Evolutionary conservation across 92 coral and sea anemone species (phyloP).

Genomic region (Isaurus tuberculatus): DNA sequence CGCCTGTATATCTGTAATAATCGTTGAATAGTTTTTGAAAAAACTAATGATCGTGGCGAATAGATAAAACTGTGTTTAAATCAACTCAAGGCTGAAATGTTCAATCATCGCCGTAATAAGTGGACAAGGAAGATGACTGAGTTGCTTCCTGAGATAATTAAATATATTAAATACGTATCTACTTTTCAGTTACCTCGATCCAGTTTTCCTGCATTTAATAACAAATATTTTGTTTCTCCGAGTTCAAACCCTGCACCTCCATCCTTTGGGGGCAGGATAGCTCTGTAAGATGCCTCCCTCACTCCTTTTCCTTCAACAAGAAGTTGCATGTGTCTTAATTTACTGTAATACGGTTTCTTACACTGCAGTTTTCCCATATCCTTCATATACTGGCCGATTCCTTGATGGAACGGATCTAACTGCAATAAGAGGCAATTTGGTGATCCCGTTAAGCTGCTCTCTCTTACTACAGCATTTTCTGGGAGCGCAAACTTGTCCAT

Average conservation of each 20-base stretch:
- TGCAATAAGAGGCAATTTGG: constrained; percentile 58
- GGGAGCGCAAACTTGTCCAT: background rate
- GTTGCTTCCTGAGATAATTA: no score
- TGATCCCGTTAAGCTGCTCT: constrained; percentile 51
- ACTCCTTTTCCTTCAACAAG: constrained; percentile 62
- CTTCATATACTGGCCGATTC: constrained; percentile 43
- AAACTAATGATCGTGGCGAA: no score
- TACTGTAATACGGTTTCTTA: constrained; percentile 34
- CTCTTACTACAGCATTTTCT: background rate
- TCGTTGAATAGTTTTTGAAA: no score
- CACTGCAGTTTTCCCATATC: constrained; percentile 64
- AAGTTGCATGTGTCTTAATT: constrained; percentile 43
- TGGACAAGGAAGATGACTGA: no score
- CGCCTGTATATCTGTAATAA: no score
- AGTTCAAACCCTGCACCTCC: constrained; percentile 42
- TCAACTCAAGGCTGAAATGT: no score
- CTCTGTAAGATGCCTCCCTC: constrained; percentile 56
- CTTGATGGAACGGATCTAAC: constrained; percentile 54
- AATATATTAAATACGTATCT: no score
- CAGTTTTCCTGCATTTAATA: constrained; percentile 48
- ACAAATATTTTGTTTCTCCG: constrained; percentile 55
- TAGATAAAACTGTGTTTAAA: no score
- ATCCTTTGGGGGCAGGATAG: constrained; percentile 46
- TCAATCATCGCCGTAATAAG: no score
- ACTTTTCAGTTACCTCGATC: constrained; percentile 48